Base-by-base conservation (phyloP, 2,113 vertebrate genomes). In the Apistogramma diplotaenia region DNA sequence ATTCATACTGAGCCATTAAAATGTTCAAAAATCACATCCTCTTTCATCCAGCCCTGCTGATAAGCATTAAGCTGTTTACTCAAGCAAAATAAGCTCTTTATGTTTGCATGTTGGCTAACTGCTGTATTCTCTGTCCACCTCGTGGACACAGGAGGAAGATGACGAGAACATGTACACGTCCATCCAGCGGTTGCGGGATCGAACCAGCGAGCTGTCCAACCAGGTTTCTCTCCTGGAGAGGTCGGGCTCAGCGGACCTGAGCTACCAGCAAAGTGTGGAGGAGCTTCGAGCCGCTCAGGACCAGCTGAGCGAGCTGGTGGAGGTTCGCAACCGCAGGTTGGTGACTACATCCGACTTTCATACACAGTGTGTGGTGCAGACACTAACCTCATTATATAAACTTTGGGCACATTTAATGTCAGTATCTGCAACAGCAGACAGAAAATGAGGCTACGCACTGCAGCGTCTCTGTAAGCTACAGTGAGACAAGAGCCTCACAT, bases 151-250 rank as follows among this genome's bases (percentile, higher is more conserved):
- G 96, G 96, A 97, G 76, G 96, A 97, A 87, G 96, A 97, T 0
- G 96, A 97, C 3, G 96, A 97, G 91, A 96, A 97, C 90, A 88
- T 97, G 58, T 97, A 97, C 91, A 96, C 95, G 0, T 97, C 96
- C 84, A 97, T 97, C 89, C 96, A 97, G 94, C 95, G 95, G 67
- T 91, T 97, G 12, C 93, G 96, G 16, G 96, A 97, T 76, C 95
- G 95, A 0, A 96, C 96, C 90, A 96, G 90, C 0, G 96, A 97
- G 83, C 94, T 97, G 67, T 95, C 95, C 87, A 96, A 85, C 86
- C 96, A 96, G 78, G 95, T 97, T 13, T 96, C 96, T 19, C 93
- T 94, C 71, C 95, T 96, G 0, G 96, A 97, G 85, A 89, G 95
- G 82, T 89, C 94, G 54, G 96, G 96, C 0, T 93, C 94, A 4